Percentiles rank a stretch among this genome's conserved stretches.
Evolutionary conservation across 2,797 vertebrate genomes (phyloP).

Genomic region (Rhabdophis nuchalis): DNA sequence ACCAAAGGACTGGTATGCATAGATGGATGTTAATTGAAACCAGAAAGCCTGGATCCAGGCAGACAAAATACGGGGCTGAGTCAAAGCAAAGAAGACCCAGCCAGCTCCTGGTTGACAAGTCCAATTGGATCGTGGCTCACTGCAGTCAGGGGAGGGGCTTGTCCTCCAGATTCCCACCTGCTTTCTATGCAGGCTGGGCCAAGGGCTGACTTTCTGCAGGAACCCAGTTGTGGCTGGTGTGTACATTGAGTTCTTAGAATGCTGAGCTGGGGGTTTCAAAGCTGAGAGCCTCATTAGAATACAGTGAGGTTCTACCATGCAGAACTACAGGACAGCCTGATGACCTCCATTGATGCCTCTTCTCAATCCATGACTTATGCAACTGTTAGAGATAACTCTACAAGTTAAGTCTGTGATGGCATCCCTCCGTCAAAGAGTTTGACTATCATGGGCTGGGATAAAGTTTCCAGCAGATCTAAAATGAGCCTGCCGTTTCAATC

Average conservation of each 20-base stretch:
- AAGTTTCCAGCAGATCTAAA: background rate
- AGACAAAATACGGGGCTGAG: slow-evolving; percentile 34
- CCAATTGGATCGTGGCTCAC: background rate
- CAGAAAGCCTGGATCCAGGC: slow-evolving; percentile 30
- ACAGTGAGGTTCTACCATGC: background rate
- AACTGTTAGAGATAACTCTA: background rate
- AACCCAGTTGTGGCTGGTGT: background rate
- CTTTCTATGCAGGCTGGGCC: background rate
- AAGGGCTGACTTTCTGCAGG: background rate
- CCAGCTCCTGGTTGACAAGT: background rate
- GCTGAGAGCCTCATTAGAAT: background rate
- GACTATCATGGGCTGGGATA: background rate
- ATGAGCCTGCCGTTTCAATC: background rate
- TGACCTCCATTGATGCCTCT: background rate
- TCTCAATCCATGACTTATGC: background rate
- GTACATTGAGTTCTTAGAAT: background rate
- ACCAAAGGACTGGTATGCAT: background rate
- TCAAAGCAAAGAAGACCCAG: background rate
- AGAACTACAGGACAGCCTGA: background rate
- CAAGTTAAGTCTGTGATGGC: background rate
- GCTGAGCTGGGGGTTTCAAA: background rate
- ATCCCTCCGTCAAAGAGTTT: background rate
- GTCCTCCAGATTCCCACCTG: background rate
- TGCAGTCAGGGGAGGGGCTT: background rate
- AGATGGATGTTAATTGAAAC: slow-evolving; percentile 13